Conservation (phyloP, 23 tunicate genomes). For the Trididemnum miniatum region DNA sequence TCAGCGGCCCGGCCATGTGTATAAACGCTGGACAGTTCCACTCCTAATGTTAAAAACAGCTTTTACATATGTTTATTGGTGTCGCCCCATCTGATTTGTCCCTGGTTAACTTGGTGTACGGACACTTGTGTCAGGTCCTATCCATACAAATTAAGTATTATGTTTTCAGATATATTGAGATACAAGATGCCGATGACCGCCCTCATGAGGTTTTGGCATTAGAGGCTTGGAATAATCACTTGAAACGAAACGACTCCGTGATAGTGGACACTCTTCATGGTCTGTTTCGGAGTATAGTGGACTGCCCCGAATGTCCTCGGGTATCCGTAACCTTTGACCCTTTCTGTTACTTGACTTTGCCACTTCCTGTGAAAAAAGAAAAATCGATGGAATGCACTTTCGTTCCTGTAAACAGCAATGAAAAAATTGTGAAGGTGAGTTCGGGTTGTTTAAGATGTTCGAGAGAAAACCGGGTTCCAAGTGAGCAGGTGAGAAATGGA, state of each 20-base stretch:
- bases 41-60: too few species aligned
- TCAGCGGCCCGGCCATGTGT: too few species aligned
- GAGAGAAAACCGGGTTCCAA: too few species aligned
- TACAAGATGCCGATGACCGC: constrained; percentile 76
- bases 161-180: constrained; percentile 67
- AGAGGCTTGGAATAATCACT: constrained; percentile 87
- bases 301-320: constrained; percentile 88
- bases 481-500: too few species aligned
- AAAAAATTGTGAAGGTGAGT: constrained; percentile 55
- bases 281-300: constrained; percentile 75
- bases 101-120: too few species aligned
- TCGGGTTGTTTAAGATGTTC: too few species aligned
- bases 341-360: constrained; percentile 76
- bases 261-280: constrained; percentile 90
- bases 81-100: too few species aligned
- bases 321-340: constrained; percentile 97
- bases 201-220: constrained; percentile 56
- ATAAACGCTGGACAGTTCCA: too few species aligned
- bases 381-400: constrained; percentile 46
- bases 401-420: constrained; percentile 49
- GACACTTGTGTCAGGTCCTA: too few species aligned
- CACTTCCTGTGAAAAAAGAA: constrained; percentile 61
- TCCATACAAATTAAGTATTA: too few species aligned
- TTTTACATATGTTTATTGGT: too few species aligned
- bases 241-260: constrained; percentile 65